phyloP scores from a whole-genome alignment of 1,140 invertebrate species.

The Agrypnia vestita region DNA sequence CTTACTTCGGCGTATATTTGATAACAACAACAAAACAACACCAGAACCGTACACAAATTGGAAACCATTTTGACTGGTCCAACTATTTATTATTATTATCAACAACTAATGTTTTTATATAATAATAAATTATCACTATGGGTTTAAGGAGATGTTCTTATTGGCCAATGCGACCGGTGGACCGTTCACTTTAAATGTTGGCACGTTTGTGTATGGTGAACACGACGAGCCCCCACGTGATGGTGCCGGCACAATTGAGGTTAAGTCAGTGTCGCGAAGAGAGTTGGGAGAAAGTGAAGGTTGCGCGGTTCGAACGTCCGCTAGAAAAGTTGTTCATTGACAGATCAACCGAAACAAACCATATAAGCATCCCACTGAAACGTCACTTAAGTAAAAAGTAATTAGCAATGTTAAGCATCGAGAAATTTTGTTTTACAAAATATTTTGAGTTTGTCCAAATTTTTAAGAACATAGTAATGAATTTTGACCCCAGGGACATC shows the following conservation, averaged over 20 bases:
- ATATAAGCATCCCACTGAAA: too few species aligned
- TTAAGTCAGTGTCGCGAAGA: slow-evolving; percentile 24
- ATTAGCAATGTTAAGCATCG: too few species aligned
- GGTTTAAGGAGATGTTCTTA: not conserved
- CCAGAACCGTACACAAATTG: not conserved
- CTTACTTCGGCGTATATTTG: slow-evolving; percentile 28
- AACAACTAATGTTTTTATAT: not conserved
- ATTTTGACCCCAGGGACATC: too few species aligned
- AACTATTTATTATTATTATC: not conserved
- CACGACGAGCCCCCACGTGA: slow-evolving; percentile 7
- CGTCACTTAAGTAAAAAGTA: too few species aligned
- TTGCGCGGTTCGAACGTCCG: not conserved
- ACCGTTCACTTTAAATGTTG: not conserved
- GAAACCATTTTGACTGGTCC: slow-evolving; percentile 4
- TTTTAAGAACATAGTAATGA: too few species aligned
- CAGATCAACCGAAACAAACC: too few species aligned
- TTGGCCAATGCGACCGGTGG: not conserved
- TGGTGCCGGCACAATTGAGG: slow-evolving; percentile 24
- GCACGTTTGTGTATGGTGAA: not conserved
- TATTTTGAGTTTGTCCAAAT: too few species aligned
- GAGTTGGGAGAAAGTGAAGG: slow-evolving; percentile 41
- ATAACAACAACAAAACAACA: slow-evolving; percentile 35
- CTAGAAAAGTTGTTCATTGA: too few species aligned
- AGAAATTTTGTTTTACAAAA: too few species aligned
- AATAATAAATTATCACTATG: too few species aligned